Base-by-base conservation (phyloP, 2,888 invertebrate species). In the Eristalis pertinax region DNA sequence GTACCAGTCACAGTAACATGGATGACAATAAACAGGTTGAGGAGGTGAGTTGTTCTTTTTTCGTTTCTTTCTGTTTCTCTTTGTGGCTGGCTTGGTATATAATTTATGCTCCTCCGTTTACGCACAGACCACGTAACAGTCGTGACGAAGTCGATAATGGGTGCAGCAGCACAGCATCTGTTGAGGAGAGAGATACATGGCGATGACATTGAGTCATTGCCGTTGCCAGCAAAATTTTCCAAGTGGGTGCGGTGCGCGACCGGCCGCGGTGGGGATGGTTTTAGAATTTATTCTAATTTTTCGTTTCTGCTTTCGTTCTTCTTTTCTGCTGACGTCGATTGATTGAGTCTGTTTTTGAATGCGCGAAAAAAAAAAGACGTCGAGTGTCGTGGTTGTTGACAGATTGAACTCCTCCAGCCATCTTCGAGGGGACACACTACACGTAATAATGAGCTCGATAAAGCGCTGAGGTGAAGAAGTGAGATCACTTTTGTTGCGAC, bases 11-110 rank as follows among this genome's bases (percentile, higher is more conserved):
- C 62, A 76, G 58, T 60, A 86, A 86, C 74, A 87, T 87, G 83
- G 79, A 87, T 58, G 90, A 90, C 84, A 90, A 90, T 81, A 90
- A 90, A 88, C 89, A 90, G 68, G 84, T 84, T 67, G 89, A 90
- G 84, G 90, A 90, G 89, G 90, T 90, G 86, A 89, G 87, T 81
- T 50, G 24, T 26, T 26, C 2, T 26, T 70, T 50, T 65, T 32
- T 62, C 10, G 32, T 43, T 62, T 24, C 58, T 72, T 43, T 56
- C 13, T 38, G 19, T 64, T 41, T 60, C 64, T 69, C 50, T 41
- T 32, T 26, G 29, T 58, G 74, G 22, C 41, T 68, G 19, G 2
- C 4, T 19, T 50, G n/a, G 50, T 50, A 19, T 50, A 50, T 50
- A 50, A 50, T 58, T 68, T 26, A 58, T 13, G 56, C 50, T 65